Evolutionary conservation across 2,113 vertebrate genomes (phyloP), one percentile per base, ranked within the genome.

Genomic region (Ictidomys tridecemlineatus): DNA sequence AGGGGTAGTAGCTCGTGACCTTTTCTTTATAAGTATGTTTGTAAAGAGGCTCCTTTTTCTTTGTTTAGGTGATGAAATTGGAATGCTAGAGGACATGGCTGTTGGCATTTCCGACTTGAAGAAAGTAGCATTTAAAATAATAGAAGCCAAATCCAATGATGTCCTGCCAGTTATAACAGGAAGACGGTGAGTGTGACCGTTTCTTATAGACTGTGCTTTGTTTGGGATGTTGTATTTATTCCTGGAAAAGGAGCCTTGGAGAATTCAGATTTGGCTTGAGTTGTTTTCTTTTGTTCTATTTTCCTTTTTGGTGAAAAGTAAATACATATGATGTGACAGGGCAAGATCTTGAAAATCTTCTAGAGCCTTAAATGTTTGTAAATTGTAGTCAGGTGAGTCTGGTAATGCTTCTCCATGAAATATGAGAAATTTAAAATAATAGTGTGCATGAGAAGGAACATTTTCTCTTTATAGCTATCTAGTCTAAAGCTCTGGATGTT

Each of bases 21-120:
- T 95, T 96, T 96, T 5, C 58, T 45, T 96, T 90, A 92, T 72
- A 94, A 91, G 91, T 92, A 61, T 95, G n/a, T 97, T 92, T 97
- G 96, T 97, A 95, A 97, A 42, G 4, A 84, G n/a, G 32, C 8
- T 17, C 34, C 26, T 94, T 89, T 88, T 88, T 95, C 96, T 94
- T 56, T 69, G 45, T 84, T 85, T 88, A 99, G 99, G 99, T 98
- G 99, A 99, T 96, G 99, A 99, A 98, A 99, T 99, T 0, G 99
- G 99, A 67, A 99, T 99, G 99, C 99, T 99, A 51, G 99, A 99
- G 98, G 99, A 99, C 97, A 99, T 99, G 99, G 99, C 99, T 95
- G 99, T 99, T 95, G 99, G 99, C 77, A 99, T 99, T 98, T 99
- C 99, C 58, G 99, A 99, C 98, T 98, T 99, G 97, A 99, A 99